phyloP scores from a whole-genome alignment of 2,113 vertebrate genomes.

The Oryzias melastigma region DNA sequence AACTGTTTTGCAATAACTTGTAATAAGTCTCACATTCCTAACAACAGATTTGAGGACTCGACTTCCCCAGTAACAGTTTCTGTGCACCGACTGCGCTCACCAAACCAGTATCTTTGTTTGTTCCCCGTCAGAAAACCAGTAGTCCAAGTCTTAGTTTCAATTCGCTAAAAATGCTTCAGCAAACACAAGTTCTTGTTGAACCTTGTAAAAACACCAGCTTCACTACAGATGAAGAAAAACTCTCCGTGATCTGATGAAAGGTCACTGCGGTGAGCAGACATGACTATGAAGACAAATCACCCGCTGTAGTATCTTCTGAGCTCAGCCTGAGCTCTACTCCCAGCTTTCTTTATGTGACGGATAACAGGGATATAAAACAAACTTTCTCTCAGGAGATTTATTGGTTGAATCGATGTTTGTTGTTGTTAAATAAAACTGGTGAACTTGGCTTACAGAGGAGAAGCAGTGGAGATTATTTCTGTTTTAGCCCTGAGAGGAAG shows the following conservation, averaged over 20 bases:
- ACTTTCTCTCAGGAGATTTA: slow-evolving; percentile 39
- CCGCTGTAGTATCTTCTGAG: slow-evolving; percentile 36
- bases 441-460: slow-evolving; percentile 18
- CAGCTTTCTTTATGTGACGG: slow-evolving; percentile 20
- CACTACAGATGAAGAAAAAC: slow-evolving; percentile 20
- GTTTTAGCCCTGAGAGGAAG: slow-evolving; percentile 25
- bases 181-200: slow-evolving; percentile 5
- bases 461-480: slow-evolving; percentile 40
- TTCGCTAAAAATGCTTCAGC: slow-evolving; percentile 6
- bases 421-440: slow-evolving; percentile 12
- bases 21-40: too few species aligned
- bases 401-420: slow-evolving; percentile 34
- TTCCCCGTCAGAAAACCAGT: neutral
- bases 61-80: neutral
- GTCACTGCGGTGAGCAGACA: slow-evolving; percentile 41
- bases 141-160: slow-evolving; percentile 17
- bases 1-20: too few species aligned
- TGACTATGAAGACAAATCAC: slow-evolving; percentile 51
- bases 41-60: neutral
- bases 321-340: slow-evolving; percentile 30
- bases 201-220: slow-evolving; percentile 19
- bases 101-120: neutral
- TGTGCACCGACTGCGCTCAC: neutral
- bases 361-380: slow-evolving; percentile 34
- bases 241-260: slow-evolving; percentile 31